These are phyloP conservation scores for Pherbina coryleti DNA, from an alignment of 2,888 invertebrate species.

Conservation along the genomic window DNA sequence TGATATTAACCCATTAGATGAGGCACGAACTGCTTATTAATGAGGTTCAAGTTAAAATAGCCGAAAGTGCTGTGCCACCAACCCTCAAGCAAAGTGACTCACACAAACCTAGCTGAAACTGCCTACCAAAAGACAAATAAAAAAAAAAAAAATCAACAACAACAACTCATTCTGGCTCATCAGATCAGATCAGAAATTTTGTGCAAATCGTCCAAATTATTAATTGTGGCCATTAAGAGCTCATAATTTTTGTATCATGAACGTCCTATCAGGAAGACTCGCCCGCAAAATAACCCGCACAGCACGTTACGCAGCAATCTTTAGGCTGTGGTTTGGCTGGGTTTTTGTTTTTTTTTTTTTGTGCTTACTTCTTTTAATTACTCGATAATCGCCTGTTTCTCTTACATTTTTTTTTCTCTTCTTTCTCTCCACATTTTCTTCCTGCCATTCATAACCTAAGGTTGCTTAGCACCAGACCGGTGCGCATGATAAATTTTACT, in stretches of 20 bases:
- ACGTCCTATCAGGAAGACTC: too few relatives aligned
- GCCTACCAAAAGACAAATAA: neutral
- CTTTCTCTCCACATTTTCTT: too few relatives aligned
- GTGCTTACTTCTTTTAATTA: constrained; percentile 23
- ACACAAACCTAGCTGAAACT: neutral
- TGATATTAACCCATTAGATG: constrained; percentile 49
- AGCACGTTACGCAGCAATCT: too few relatives aligned
- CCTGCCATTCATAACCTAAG: too few relatives aligned
- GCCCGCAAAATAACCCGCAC: too few relatives aligned
- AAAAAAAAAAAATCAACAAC: too few relatives aligned
- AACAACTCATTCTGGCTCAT: neutral
- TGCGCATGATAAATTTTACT: constrained; percentile 33
- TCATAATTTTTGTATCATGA: constrained; percentile 41
- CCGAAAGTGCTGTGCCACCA: neutral
- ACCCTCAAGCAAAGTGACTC: neutral
- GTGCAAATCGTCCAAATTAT: constrained; percentile 65
- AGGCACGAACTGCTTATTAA: constrained; percentile 45
- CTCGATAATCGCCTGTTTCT: constrained; percentile 32
- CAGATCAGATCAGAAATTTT: constrained; percentile 51
- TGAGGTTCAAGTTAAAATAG: constrained; percentile 42
- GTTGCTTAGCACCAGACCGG: neutral
- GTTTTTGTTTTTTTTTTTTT: too few relatives aligned
- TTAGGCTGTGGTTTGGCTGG: too few relatives aligned
- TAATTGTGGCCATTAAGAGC: constrained; percentile 53
- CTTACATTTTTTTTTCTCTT: constrained; percentile 7